These are phyloP conservation scores for Hedya salicella DNA, from an alignment of 2,888 invertebrate genomes.

Conservation along the genomic window DNA sequence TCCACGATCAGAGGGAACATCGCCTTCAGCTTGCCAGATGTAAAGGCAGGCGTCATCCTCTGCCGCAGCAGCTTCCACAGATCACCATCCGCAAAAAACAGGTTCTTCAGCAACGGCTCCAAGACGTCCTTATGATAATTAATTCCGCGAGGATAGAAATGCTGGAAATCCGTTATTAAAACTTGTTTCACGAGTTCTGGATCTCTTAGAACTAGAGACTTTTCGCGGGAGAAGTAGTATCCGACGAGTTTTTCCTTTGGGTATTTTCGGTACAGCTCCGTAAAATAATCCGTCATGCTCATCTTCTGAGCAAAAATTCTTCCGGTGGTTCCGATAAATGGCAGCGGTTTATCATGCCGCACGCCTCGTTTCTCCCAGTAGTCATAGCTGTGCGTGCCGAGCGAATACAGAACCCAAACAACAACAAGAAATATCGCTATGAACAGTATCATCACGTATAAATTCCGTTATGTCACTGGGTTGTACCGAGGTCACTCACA, in stretches of 20 bases:
- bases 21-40: slow-evolving; percentile 66
- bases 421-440: slow-evolving; percentile 5
- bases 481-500: neutral
- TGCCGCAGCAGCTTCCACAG: slow-evolving; percentile 70
- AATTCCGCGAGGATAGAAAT: slow-evolving; percentile 28
- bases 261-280: slow-evolving; percentile 27
- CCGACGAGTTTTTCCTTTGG: slow-evolving; percentile 28
- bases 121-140: slow-evolving; percentile 16
- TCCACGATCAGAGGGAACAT: slow-evolving; percentile 73
- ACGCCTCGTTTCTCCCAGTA: slow-evolving; percentile 34
- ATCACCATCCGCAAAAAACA: slow-evolving; percentile 70
- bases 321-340: slow-evolving; percentile 28
- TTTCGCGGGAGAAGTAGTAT: slow-evolving; percentile 1
- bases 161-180: slow-evolving; percentile 27
- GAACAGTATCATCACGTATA: slow-evolving; percentile 12
- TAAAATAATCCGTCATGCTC: slow-evolving; percentile 24
- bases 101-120: slow-evolving; percentile 62
- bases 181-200: slow-evolving; percentile 26
- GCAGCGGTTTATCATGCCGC: slow-evolving; percentile 19
- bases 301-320: slow-evolving; percentile 24
- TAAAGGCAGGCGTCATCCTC: slow-evolving; percentile 69
- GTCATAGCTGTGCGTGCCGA: slow-evolving; percentile 23
- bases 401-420: slow-evolving; percentile 21
- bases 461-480: neutral
- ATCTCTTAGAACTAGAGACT: slow-evolving; percentile 23